These are phyloP conservation scores for Drosophila eugracilis DNA, from an alignment of 1,140 invertebrate genomes.

Conservation along the genomic window DNA sequence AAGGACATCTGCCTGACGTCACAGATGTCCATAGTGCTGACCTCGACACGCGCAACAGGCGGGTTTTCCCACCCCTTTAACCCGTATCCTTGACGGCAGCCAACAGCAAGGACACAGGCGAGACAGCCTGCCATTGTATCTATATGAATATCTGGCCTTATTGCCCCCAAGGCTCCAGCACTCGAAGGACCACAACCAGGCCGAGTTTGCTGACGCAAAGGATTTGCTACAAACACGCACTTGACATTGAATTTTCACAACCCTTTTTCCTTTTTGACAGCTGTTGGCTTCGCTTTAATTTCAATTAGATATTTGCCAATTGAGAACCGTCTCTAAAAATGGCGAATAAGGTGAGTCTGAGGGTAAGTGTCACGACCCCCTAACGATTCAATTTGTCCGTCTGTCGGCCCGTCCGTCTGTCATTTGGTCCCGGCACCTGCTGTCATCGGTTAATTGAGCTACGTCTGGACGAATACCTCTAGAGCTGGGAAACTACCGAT, in stretches of 20 bases:
- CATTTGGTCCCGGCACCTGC: constrained; percentile 34
- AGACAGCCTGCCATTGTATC: constrained; percentile 20
- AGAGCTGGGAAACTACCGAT: constrained; percentile 28
- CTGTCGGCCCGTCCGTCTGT: too few relatives aligned
- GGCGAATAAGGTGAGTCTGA: constrained; percentile 31
- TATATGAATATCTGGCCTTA: constrained; percentile 1
- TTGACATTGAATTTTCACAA: constrained; percentile 67
- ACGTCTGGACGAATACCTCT: constrained; percentile 17
- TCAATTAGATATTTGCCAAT: constrained; percentile 62
- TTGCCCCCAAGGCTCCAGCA: constrained; percentile 14
- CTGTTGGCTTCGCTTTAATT: constrained; percentile 37
- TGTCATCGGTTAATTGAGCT: constrained; percentile 48
- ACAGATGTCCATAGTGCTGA: constrained; percentile 6
- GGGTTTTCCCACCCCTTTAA: neutral
- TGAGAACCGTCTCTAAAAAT: constrained; percentile 35
- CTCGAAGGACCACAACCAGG: constrained; percentile 2
- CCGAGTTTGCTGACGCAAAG: constrained; percentile 41
- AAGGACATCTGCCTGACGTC: constrained; percentile 35
- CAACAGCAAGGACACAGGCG: constrained; percentile 29
- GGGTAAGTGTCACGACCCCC: constrained; percentile 50
- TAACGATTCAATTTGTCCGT: constrained; percentile 52
- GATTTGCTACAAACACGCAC: constrained; percentile 31
- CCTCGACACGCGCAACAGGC: constrained; percentile 43
- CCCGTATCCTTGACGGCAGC: constrained; percentile 28
- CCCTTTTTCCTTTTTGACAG: constrained; percentile 2